Evolutionary conservation across 2,797 vertebrate genomes (phyloP), one percentile per base, ranked within the genome.

Genomic region (Mus minutoides): DNA sequence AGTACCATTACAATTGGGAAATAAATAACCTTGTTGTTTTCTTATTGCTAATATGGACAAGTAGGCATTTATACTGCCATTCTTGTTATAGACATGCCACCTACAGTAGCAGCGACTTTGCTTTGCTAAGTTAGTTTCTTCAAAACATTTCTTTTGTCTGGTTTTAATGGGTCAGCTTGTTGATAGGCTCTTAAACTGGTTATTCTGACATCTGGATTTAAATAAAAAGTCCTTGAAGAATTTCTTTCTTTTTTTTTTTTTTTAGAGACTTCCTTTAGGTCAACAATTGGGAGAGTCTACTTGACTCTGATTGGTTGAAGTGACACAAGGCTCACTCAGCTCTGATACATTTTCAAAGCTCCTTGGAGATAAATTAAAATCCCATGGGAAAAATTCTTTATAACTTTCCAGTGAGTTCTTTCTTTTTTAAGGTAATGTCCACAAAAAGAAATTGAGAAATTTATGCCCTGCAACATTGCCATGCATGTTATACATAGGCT

Each of bases 171-270:
- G 6, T 86, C 43, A 31, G 0, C 58, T 75, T 77, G 37, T 49
- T 89, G 29, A 21, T 29, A n/a, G 46, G 62, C 40, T 87, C 37
- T 80, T 96, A 58, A 9, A 1, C 17, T 87, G 46, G 46, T 14
- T 83, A 13, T 40, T 76, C 88, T 84, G 56, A 46, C 22, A 43
- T 91, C 40, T 3, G 77, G 52, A 54, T 87, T 80, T 91, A 75
- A 77, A 91, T 79, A 71, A 84, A 64, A 21, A 60, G 26, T 92
- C 90, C 93, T 91, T 64, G 62, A 82, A 60, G 43, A 90, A 37
- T 88, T 88, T 37, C 29, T 76, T 97, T 96, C 84, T 14, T 54
- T 22, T n/a, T 94, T 92, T n/a, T 94, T 92, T 92, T 71, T 62
- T 95, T 43, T 40, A 80, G 69, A 94, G 56, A 60, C 43, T 84